These are phyloP conservation scores for Spatulosminthurus flaviceps DNA, from an alignment of 2,888 invertebrate genomes.

Conservation along the genomic window DNA sequence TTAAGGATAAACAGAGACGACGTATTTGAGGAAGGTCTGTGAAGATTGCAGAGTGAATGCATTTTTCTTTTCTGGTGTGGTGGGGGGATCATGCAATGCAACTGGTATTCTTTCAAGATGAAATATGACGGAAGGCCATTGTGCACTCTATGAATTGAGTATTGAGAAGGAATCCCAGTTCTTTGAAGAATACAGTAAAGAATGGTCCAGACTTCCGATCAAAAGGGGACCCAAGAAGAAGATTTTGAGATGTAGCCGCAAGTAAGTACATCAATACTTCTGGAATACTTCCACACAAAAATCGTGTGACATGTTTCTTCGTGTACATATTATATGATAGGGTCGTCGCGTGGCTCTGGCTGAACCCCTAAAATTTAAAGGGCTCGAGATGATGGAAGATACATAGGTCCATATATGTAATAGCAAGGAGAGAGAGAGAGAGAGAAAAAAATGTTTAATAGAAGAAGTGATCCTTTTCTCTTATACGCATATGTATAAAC, in stretches of 20 bases:
- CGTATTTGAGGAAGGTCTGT: slow-evolving; percentile 22
- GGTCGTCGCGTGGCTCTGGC: slow-evolving; percentile 1
- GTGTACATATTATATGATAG: neutral
- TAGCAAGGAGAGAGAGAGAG: neutral
- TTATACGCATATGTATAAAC: neutral
- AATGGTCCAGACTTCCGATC: slow-evolving; percentile 39
- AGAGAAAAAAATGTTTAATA: neutral
- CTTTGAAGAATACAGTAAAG: slow-evolving; percentile 31
- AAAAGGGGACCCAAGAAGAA: slow-evolving; percentile 21
- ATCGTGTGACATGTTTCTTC: neutral
- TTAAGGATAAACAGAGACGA: neutral
- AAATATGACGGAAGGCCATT: slow-evolving; percentile 51
- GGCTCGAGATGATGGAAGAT: no score
- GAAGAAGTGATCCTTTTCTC: slow-evolving; percentile 6
- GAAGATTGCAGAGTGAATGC: slow-evolving; percentile 9
- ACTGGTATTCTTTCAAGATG: slow-evolving; percentile 34
- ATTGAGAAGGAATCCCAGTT: slow-evolving; percentile 47
- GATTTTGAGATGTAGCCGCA: neutral
- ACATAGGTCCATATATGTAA: neutral
- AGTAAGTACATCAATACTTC: neutral
- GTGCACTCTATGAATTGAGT: slow-evolving; percentile 48
- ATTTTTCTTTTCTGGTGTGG: slow-evolving; percentile 3
- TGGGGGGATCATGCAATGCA: neutral
- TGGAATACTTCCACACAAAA: no score
- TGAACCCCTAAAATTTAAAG: neutral